Evolutionary conservation across 2,113 vertebrate species (phyloP).

Genomic region (Spizaetus ornatus): DNA sequence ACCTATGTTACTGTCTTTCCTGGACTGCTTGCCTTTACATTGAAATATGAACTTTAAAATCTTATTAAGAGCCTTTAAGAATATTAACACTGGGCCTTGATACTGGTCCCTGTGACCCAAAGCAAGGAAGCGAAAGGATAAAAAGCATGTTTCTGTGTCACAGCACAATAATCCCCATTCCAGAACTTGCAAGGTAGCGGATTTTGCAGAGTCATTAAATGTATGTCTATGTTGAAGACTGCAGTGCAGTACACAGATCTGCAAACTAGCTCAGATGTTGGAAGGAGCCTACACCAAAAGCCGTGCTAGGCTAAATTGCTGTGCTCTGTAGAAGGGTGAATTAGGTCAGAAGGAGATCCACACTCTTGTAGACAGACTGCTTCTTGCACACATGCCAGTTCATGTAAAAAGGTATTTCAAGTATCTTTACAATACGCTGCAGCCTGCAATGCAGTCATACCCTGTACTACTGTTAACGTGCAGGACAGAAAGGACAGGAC

Average conservation of each 20-base stretch:
- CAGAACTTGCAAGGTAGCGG: not conserved
- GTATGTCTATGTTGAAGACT: conserved; percentile 14
- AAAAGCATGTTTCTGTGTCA: not conserved
- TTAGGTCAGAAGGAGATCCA: conserved; percentile 3
- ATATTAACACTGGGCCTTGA: not conserved
- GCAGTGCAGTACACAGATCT: conserved; percentile 37
- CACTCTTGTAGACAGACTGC: not conserved
- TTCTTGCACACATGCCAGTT: not conserved
- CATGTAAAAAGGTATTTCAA: not conserved
- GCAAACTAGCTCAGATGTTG: not conserved
- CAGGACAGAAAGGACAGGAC: conserved; percentile 10
- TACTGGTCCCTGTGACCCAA: not conserved
- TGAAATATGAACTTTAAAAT: conserved; percentile 14
- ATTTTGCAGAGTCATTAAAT: conserved; percentile 57
- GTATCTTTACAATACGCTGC: not conserved
- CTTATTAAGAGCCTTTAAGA: conserved; percentile 35
- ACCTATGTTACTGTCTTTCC: not conserved
- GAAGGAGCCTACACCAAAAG: not conserved
- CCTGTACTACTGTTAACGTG: not conserved
- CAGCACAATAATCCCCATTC: not conserved
- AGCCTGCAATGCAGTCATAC: conserved; percentile 59
- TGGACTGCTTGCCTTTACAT: not conserved
- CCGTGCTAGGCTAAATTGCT: not conserved
- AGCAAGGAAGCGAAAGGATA: not conserved
- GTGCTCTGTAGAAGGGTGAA: not conserved